phyloP scores from a whole-genome alignment of 2,113 vertebrate species.

The Pagrus major region DNA sequence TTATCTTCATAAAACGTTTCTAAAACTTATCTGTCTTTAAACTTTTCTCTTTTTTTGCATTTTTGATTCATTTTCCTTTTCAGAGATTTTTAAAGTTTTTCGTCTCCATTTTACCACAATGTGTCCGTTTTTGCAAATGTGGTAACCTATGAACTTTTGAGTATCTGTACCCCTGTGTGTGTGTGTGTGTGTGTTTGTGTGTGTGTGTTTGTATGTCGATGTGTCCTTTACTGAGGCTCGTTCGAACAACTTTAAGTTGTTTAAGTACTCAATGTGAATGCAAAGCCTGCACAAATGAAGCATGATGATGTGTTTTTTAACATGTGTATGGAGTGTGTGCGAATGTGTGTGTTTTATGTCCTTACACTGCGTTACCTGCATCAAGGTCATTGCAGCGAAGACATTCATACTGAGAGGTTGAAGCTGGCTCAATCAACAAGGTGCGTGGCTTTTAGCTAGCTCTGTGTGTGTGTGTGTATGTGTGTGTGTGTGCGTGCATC shows the following conservation, averaged over 20 bases:
- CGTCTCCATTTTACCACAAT: conserved; percentile 69
- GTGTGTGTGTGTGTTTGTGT: conserved; percentile 42
- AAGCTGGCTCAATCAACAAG: conserved; percentile 54
- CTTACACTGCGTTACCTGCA: conserved; percentile 48
- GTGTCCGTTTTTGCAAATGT: conserved; percentile 72
- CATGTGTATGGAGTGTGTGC: conserved; percentile 34
- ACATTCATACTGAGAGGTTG: conserved; percentile 73
- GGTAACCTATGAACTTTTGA: conserved; percentile 66
- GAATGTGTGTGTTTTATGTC: conserved; percentile 36
- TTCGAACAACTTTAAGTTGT: conserved; percentile 64
- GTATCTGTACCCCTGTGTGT: conserved; percentile 41
- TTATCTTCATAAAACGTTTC: conserved; percentile 86
- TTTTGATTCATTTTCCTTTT: conserved; percentile 69
- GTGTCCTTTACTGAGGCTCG: conserved; percentile 74
- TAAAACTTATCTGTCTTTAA: conserved; percentile 83
- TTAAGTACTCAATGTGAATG: conserved; percentile 58
- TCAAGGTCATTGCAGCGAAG: conserved; percentile 58
- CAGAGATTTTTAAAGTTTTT: conserved; percentile 60
- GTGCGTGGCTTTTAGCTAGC: conserved; percentile 36
- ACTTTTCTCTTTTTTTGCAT: conserved; percentile 70
- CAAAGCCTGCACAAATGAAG: conserved; percentile 56
- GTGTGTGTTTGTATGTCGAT: conserved; percentile 29
- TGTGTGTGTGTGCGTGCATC: too few species aligned
- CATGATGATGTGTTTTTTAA: conserved; percentile 40
- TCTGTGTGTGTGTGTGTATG: conserved; percentile 25